Conservation (phyloP, 2,113 vertebrate species). For the Oxyruncus cristatus region DNA sequence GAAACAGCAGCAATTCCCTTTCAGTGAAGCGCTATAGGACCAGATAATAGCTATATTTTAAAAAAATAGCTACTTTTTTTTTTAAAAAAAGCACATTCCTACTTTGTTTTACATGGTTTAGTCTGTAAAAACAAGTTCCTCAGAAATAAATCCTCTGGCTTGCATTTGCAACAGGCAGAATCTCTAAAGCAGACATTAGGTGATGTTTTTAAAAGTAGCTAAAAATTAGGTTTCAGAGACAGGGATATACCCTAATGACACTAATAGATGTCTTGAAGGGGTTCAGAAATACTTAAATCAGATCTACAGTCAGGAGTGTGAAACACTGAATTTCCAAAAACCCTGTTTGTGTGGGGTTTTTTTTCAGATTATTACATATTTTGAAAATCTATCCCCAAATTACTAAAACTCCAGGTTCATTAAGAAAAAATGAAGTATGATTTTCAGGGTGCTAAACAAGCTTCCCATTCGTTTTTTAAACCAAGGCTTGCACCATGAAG, state of each 20-base stretch:
- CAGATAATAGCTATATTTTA: not conserved
- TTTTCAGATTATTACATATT: not conserved
- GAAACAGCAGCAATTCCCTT: not conserved
- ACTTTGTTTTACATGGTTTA: not conserved
- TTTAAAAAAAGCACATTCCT: not conserved
- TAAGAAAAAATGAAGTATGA: not conserved
- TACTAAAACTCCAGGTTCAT: not conserved
- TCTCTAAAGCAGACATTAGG: not conserved
- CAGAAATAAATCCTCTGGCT: not conserved
- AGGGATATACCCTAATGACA: not conserved
- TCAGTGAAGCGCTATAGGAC: not conserved
- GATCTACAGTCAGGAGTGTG: not conserved
- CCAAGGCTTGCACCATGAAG: not conserved
- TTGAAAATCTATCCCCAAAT: not conserved
- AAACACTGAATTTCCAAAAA: not conserved
- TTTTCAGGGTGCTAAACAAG: not conserved
- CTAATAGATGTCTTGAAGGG: not conserved
- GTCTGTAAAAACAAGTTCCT: not conserved
- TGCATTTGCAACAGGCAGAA: not conserved
- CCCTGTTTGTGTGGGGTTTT: accelerated
- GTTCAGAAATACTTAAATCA: not conserved
- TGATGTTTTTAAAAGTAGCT: not conserved
- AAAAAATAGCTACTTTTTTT: not conserved
- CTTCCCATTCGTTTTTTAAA: not conserved
- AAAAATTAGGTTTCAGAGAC: not conserved